These are phyloP conservation scores for Merluccius polli DNA, from an alignment of 2,797 vertebrate genomes.

Conservation along the genomic window DNA sequence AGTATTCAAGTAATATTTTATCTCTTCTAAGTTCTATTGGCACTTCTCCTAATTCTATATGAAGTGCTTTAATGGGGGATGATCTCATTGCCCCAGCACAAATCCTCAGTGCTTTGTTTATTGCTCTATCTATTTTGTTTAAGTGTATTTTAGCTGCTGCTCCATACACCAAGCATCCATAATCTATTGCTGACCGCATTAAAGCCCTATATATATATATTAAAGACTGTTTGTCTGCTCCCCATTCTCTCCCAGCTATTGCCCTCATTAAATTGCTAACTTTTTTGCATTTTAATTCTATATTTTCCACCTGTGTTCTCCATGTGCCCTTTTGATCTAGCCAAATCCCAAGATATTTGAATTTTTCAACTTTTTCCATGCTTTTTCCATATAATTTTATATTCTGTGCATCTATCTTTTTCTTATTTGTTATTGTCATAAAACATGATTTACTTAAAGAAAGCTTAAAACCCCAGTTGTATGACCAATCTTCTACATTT, in stretches of 20 bases:
- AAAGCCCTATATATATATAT: background rate
- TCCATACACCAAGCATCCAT: constrained; percentile 3
- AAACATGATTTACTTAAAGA: background rate
- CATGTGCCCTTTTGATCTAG: constrained; percentile 1
- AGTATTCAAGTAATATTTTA: background rate
- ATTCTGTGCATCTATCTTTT: background rate
- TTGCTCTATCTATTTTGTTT: background rate
- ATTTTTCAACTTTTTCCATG: background rate
- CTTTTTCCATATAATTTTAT: background rate
- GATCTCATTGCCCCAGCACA: background rate
- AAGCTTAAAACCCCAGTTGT: background rate
- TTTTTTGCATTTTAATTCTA: background rate
- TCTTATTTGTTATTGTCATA: background rate
- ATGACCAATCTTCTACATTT: background rate
- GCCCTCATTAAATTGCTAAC: background rate
- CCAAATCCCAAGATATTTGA: constrained; percentile 5
- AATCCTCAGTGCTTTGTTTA: background rate
- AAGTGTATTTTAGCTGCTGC: constrained; percentile 1
- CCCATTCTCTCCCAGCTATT: background rate
- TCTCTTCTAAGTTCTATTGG: background rate
- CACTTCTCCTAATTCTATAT: background rate
- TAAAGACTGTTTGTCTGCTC: background rate
- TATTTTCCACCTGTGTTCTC: background rate
- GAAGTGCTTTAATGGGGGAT: background rate
- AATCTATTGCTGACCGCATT: background rate